phyloP scores from a whole-genome alignment of 2,113 vertebrate species.

The Phaethornis superciliosus region DNA sequence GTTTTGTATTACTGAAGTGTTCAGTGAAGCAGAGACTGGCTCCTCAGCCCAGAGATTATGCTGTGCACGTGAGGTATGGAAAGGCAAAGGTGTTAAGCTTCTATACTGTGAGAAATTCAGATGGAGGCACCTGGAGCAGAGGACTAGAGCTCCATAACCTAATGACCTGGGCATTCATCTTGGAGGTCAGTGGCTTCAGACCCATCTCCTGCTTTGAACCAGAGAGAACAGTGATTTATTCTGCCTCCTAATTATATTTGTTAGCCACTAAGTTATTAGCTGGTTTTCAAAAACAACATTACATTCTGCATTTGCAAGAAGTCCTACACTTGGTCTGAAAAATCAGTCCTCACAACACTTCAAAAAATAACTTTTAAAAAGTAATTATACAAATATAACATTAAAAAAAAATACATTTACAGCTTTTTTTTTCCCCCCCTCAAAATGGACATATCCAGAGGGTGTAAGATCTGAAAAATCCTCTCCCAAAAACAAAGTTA shows the following conservation, averaged over 20 bases:
- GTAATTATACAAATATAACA: fast-evolving
- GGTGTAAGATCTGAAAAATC: not conserved
- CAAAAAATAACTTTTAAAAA: not conserved
- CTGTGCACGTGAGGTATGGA: not conserved
- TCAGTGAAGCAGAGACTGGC: not conserved
- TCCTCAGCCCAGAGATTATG: fast-evolving
- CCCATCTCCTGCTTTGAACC: not conserved
- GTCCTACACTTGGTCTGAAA: not conserved
- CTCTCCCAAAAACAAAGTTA: not conserved
- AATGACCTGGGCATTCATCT: not conserved
- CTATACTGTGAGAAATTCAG: not conserved
- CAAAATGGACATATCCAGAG: not conserved
- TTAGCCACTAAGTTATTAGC: not conserved
- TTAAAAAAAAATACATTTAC: not conserved
- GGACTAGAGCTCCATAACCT: not conserved
- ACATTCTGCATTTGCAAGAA: not conserved
- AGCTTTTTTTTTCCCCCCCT: not conserved
- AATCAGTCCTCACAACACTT: not conserved
- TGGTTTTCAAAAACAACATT: not conserved
- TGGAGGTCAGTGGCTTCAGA: not conserved
- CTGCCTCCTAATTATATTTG: not conserved
- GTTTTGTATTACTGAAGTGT: not conserved
- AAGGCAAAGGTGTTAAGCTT: not conserved
- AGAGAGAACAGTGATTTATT: not conserved
- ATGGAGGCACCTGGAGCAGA: not conserved